Evolutionary conservation across 2,797 vertebrate genomes (phyloP), one percentile per base, ranked within the genome.

Genomic region (Buceros bicornis): DNA sequence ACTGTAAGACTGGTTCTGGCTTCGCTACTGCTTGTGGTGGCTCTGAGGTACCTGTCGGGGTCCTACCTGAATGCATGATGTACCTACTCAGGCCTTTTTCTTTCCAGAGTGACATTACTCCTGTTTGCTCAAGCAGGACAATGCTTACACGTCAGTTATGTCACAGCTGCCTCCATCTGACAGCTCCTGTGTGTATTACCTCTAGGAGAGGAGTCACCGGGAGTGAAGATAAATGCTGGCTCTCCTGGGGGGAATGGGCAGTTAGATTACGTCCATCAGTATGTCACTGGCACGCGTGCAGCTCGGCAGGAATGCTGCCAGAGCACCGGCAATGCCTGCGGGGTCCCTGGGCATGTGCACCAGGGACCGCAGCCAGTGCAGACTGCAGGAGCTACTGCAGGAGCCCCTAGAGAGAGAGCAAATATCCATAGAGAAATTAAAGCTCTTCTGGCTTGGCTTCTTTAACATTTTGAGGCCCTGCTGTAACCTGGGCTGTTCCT

Each of bases 301-400:
- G 53, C 57, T 43, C 19, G 58, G 61, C 66, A 80, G 79, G 71
- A 85, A 47, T 2, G 11, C 48, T 89, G 70, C 65, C 70, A 54
- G 73, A 19, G 35, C 78, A 45, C 22, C 73, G 60, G 79, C 4
- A 7, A 4, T 0, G 16, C 66, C 51, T 47, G n/a, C 1, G 2
- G 51, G 21, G 28, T 62, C 58, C 78, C 82, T 19, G 57, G 35
- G 12, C 48, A n/a, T 18, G 62, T 10, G 37, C 26, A 25, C 5
- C 16, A 5, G 80, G n/a, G n/a, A n/a, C n/a, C n/a, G n/a, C n/a
- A 33, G 29, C 70, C 29, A 5, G 10, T 0, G 0, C 19, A 0
- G 0, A 4, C 29, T 6, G 11, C 33, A 33, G 33, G 33, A 33
- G 33, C 20, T 17, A 0, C 10, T 42, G 67, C 67, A 54, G 62